Conservation (phyloP, 2,888 invertebrate genomes). For the Mesoligia furuncula region DNA sequence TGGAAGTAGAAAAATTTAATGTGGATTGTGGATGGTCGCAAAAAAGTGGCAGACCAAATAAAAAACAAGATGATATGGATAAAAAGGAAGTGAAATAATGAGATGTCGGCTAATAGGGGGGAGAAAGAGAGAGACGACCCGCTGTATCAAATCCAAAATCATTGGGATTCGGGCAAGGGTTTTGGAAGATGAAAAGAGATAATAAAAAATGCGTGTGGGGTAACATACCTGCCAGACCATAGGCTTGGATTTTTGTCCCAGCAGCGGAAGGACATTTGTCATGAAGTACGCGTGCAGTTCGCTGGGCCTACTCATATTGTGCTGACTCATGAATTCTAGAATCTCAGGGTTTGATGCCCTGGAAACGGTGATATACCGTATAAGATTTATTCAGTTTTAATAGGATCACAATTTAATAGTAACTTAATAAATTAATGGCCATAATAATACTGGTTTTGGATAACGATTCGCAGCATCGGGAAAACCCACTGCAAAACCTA, state of each 20-base stretch:
- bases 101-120: background rate
- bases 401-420: no score
- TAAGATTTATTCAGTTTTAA: background rate
- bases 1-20: background rate
- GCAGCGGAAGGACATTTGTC: conserved; percentile 76
- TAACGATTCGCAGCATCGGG: background rate
- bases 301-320: conserved; percentile 70
- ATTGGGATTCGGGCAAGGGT: background rate
- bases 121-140: background rate
- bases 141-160: background rate
- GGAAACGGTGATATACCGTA: conserved; percentile 13
- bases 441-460: background rate
- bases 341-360: conserved; percentile 82
- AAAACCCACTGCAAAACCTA: background rate
- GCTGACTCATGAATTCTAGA: conserved; percentile 74
- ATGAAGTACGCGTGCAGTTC: conserved; percentile 81
- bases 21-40: background rate
- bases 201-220: background rate
- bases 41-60: background rate
- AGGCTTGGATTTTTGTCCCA: conserved; percentile 73
- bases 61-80: background rate
- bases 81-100: background rate
- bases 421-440: background rate
- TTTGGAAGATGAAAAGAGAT: background rate
- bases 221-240: conserved; percentile 83